Evolutionary conservation across 2,797 vertebrate species (phyloP).

Genomic region (Rhincodon typus): DNA sequence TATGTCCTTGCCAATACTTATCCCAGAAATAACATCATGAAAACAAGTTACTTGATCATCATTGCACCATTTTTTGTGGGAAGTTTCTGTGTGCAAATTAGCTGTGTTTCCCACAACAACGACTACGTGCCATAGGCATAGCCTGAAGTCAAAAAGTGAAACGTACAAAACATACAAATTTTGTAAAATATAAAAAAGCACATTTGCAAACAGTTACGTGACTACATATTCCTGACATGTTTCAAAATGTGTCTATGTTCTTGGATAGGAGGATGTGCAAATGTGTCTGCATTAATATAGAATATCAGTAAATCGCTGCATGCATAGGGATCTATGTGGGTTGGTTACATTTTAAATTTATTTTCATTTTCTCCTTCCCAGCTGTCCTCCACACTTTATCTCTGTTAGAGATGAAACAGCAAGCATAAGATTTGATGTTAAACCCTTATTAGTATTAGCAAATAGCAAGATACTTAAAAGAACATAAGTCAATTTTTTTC

Average conservation of each 20-base stretch:
- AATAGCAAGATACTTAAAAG: background rate
- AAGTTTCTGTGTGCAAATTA: background rate
- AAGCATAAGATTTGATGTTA: background rate
- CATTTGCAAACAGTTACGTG: background rate
- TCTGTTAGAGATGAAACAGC: background rate
- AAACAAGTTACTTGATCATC: background rate
- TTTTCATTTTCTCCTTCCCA: background rate
- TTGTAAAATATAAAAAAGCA: background rate
- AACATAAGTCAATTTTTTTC: background rate
- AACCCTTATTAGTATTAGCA: background rate
- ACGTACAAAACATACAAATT: background rate
- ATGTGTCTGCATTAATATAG: background rate
- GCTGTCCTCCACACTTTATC: background rate
- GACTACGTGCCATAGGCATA: background rate
- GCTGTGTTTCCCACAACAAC: background rate
- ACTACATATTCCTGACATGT: background rate
- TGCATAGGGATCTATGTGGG: background rate
- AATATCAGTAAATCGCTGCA: background rate
- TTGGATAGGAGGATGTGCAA: background rate
- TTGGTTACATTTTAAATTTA: background rate
- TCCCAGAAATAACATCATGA: background rate
- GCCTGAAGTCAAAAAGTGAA: background rate
- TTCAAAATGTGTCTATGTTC: background rate
- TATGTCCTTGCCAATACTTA: background rate
- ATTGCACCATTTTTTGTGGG: background rate